Evolutionary conservation across 2,113 vertebrate genomes (phyloP).

Genomic region (Rhynchomys soricoides): DNA sequence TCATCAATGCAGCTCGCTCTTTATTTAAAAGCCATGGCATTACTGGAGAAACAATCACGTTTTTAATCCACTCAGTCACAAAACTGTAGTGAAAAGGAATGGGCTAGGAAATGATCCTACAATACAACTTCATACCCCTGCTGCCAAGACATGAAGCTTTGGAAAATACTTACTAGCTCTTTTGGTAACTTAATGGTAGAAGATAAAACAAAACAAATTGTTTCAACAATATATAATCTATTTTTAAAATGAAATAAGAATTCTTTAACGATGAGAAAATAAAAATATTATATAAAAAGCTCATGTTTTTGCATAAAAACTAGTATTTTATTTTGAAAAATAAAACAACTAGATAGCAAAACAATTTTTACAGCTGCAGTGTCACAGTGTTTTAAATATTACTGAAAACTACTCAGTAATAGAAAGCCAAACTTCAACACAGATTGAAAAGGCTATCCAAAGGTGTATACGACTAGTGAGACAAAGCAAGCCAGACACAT

Average conservation of each 20-base stretch:
- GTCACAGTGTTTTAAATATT: background rate
- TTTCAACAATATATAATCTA: background rate
- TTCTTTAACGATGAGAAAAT: background rate
- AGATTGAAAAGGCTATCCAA: background rate
- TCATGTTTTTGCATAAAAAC: background rate
- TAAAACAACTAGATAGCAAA: background rate
- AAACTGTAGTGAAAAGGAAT: conserved; percentile 20
- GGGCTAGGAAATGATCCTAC: background rate
- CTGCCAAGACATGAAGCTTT: background rate
- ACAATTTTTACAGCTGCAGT: background rate
- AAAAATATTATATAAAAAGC: background rate
- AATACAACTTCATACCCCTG: background rate
- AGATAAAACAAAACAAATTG: background rate
- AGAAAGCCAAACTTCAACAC: conserved; percentile 33
- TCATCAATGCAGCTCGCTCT: background rate
- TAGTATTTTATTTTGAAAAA: background rate
- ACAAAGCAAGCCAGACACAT: background rate
- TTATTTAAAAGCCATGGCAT: conserved; percentile 37
- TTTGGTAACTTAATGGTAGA: background rate
- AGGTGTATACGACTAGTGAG: background rate
- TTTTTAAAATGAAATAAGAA: background rate
- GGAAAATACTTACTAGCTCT: conserved; percentile 19
- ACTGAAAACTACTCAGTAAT: background rate
- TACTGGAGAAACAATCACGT: background rate
- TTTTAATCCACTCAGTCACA: background rate